Conservation (phyloP, 2,113 vertebrate species). For the Leptocoma aspasia region DNA sequence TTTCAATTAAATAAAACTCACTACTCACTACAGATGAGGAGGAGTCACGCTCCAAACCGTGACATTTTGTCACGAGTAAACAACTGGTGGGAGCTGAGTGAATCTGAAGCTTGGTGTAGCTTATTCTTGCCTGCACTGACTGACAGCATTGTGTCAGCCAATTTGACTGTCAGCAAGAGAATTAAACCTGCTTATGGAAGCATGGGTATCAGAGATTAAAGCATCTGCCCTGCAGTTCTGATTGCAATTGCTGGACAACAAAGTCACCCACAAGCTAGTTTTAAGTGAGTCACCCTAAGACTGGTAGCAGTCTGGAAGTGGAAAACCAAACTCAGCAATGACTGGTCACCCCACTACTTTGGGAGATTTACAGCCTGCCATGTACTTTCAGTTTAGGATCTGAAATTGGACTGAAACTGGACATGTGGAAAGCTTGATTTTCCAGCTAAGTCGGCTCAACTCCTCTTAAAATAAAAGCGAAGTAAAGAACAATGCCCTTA, state of each 20-base stretch:
- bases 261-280: not conserved
- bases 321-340: not conserved
- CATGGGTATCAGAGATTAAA: not conserved
- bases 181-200: not conserved
- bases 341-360: not conserved
- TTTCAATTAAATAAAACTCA: conserved; percentile 35
- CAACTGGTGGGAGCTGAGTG: not conserved
- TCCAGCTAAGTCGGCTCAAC: not conserved
- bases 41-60: rapidly evolving
- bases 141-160: not conserved
- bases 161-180: not conserved
- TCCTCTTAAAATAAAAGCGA: not conserved
- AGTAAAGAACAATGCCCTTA: not conserved
- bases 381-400: not conserved
- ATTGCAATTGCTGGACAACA: not conserved
- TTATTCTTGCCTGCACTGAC: not conserved
- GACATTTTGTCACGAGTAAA: not conserved
- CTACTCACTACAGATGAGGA: not conserved
- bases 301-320: not conserved
- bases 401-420: not conserved
- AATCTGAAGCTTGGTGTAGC: not conserved
- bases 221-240: not conserved
- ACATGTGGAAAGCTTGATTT: not conserved
- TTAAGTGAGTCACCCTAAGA: not conserved
- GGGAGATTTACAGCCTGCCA: not conserved